phyloP scores from a whole-genome alignment of 2,797 vertebrate genomes.

The Danio albolineatus region DNA sequence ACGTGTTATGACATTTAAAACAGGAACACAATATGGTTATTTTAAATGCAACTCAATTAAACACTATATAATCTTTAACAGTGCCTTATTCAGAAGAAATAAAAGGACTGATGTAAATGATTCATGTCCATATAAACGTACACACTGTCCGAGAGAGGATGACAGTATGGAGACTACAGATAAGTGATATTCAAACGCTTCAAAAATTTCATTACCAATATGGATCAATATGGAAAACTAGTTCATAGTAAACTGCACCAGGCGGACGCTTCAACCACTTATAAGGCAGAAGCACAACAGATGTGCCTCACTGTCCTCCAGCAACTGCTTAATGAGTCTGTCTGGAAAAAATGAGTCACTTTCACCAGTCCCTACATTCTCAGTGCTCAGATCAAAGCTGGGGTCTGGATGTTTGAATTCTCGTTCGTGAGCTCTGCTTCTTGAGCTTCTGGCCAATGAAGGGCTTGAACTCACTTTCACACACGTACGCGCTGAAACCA shows the following conservation, averaged over 20 bases:
- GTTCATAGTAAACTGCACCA: not conserved
- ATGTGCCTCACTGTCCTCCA: constrained; percentile 70
- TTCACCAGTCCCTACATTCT: constrained; percentile 61
- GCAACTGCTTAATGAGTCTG: constrained; percentile 76
- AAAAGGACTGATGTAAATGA: no score
- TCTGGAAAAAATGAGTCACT: constrained; percentile 74
- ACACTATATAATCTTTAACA: no score
- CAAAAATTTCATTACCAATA: no score
- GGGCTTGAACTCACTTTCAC: not conserved
- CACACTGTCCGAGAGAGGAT: no score
- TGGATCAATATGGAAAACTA: no score
- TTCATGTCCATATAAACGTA: no score
- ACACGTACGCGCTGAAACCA: not conserved
- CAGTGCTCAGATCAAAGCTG: constrained; percentile 64
- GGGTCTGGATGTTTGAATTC: not conserved
- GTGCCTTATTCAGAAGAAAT: no score
- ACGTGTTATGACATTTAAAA: no score
- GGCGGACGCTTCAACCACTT: not conserved
- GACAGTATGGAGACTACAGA: no score
- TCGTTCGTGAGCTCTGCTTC: constrained; percentile 60
- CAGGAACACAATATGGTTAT: no score
- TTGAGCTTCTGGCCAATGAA: constrained; percentile 67
- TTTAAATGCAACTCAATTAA: no score
- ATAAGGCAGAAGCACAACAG: constrained; percentile 64
- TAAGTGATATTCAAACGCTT: no score